phyloP scores from a whole-genome alignment of 2,797 vertebrate genomes.

The Cirrhinus molitorella region DNA sequence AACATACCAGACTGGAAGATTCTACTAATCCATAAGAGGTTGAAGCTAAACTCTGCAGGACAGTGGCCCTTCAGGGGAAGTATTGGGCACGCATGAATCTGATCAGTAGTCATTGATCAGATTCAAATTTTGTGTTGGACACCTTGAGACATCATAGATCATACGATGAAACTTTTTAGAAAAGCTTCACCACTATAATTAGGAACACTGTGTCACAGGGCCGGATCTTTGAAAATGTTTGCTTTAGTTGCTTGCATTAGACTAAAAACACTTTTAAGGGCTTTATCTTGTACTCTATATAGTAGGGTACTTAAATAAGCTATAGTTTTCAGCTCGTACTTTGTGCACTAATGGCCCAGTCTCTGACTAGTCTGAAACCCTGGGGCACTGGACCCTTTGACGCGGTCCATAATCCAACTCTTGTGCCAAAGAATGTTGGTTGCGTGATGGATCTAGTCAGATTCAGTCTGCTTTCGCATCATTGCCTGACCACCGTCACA shows the following conservation, averaged over 20 bases:
- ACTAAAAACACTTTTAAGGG: neutral
- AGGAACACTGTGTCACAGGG: neutral
- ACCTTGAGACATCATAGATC: neutral
- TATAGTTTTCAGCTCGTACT: neutral
- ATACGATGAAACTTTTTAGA: neutral
- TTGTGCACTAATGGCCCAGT: neutral
- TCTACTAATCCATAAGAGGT: neutral
- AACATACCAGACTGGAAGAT: neutral
- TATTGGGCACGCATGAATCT: neutral
- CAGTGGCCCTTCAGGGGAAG: neutral
- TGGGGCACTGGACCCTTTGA: neutral
- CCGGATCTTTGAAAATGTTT: neutral
- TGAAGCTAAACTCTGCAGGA: neutral
- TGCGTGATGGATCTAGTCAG: conserved; percentile 29
- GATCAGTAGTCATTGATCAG: neutral
- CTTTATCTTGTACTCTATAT: neutral
- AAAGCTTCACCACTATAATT: neutral
- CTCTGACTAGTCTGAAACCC: neutral
- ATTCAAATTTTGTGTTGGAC: neutral
- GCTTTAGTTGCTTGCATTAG: neutral
- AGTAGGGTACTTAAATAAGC: neutral
- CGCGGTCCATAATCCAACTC: neutral
- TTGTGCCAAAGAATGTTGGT: neutral
- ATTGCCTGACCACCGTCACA: conserved; percentile 9
- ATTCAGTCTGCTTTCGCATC: conserved; percentile 36